These are phyloP conservation scores for Atta colombica DNA, from an alignment of 1,140 invertebrate species.

Conservation along the genomic window DNA sequence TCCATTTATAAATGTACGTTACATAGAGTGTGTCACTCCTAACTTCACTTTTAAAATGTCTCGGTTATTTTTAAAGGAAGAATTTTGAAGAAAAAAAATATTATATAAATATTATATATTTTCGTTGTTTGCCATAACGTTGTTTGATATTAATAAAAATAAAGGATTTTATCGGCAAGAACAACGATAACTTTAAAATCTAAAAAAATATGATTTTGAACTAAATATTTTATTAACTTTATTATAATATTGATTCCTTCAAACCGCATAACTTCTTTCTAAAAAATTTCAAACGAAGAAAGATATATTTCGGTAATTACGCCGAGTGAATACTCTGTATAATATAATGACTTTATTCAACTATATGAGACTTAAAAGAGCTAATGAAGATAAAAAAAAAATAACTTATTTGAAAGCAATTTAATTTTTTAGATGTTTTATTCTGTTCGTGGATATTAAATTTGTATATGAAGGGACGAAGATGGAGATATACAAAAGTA, in stretches of 20 bases:
- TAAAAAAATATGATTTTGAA: neutral
- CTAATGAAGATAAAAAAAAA: neutral
- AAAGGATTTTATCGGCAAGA: neutral
- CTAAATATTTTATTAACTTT: neutral
- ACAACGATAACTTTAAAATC: neutral
- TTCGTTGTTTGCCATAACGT: neutral
- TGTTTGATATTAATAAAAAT: neutral
- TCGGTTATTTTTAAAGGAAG: constrained; percentile 3
- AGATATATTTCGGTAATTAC: neutral
- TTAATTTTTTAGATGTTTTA: neutral
- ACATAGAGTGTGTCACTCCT: neutral
- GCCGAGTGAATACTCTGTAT: neutral
- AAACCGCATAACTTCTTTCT: neutral
- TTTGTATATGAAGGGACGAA: neutral
- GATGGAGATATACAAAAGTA: neutral
- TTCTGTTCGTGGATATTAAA: neutral
- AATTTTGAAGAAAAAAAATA: neutral
- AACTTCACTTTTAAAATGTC: neutral
- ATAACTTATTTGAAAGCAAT: neutral
- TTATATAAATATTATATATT: too few relatives aligned
- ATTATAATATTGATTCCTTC: neutral
- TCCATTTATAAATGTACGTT: neutral
- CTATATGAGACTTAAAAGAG: neutral
- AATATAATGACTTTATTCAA: neutral
- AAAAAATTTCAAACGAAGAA: neutral